Percentiles rank a stretch among this genome's conserved stretches.
phyloP scores from a whole-genome alignment of 2,797 vertebrate species.

The Parotocinclus haroldoi region DNA sequence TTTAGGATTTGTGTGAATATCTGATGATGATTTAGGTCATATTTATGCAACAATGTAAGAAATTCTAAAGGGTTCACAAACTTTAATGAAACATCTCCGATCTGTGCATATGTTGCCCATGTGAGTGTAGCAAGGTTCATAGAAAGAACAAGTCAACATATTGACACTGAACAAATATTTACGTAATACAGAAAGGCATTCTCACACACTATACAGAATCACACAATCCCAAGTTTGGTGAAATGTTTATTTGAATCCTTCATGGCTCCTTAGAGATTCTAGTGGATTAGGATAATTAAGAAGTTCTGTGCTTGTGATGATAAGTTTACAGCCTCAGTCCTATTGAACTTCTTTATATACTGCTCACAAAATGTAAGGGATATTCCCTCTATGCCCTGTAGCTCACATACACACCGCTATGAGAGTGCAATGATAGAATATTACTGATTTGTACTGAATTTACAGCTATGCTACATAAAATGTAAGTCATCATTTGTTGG shows the following conservation, averaged over 20 bases:
- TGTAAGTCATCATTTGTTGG: constrained; percentile 27
- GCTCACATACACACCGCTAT: constrained; percentile 28
- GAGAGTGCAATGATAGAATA: constrained; percentile 31
- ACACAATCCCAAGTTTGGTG: constrained; percentile 27
- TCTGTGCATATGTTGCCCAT: too few species aligned
- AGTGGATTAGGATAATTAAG: constrained; percentile 52
- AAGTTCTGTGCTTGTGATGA: constrained; percentile 44
- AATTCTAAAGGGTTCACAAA: too few species aligned
- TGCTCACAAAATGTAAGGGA: too few species aligned
- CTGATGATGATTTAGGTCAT: too few species aligned
- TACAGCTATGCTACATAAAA: constrained; percentile 37
- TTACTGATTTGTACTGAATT: constrained; percentile 30
- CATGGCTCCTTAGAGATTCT: constrained; percentile 48
- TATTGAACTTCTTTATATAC: constrained; percentile 8
- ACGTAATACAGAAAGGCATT: too few species aligned
- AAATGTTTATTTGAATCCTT: constrained; percentile 59
- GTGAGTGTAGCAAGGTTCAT: too few species aligned
- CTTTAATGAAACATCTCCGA: too few species aligned
- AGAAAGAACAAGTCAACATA: too few species aligned
- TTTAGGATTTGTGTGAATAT: too few species aligned
- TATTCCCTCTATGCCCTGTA: constrained; percentile 8
- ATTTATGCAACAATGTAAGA: too few species aligned
- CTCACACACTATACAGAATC: too few species aligned
- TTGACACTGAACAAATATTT: too few species aligned
- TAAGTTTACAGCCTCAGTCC: constrained; percentile 30